Percentiles rank a stretch among this genome's conserved stretches.
phyloP scores from a whole-genome alignment of 2,797 vertebrate species.

The Mareca penelope region DNA sequence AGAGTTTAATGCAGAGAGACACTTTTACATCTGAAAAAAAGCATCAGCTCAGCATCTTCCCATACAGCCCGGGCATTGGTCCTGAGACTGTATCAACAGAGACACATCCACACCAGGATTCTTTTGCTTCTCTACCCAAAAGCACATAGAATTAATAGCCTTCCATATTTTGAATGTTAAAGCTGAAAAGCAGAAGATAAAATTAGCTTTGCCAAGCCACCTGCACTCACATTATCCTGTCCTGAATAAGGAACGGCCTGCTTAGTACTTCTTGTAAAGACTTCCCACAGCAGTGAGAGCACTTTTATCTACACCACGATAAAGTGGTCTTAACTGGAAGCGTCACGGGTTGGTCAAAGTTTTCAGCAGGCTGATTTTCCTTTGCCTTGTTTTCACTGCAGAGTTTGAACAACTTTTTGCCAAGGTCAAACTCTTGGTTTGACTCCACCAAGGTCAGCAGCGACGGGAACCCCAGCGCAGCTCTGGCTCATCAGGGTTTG shows the following conservation, averaged over 20 bases:
- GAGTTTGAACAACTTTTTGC: not conserved
- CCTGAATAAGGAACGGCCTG: not conserved
- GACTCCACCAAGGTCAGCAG: not conserved
- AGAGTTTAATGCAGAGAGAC: not conserved
- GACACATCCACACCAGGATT: not conserved
- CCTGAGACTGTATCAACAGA: not conserved
- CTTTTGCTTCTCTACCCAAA: not conserved
- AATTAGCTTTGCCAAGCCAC: not conserved
- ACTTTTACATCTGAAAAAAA: not conserved
- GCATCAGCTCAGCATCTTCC: not conserved
- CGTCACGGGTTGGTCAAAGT: not conserved
- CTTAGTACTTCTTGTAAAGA: not conserved
- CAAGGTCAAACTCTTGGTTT: too few relatives aligned
- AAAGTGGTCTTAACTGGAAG: not conserved
- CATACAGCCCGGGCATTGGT: not conserved
- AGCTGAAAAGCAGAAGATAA: not conserved
- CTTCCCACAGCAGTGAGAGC: not conserved
- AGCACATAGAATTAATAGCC: not conserved
- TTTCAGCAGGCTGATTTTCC: not conserved
- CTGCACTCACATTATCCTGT: not conserved
- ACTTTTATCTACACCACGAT: not conserved
- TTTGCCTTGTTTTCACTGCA: not conserved
- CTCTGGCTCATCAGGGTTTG: not conserved
- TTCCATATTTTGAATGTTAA: not conserved
- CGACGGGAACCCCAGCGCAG: not conserved